Percentiles rank a stretch among this genome's conserved stretches.
These are phyloP conservation scores for Sporophila hypoxantha DNA, from an alignment of 2,113 vertebrate genomes.

Conservation along the genomic window DNA sequence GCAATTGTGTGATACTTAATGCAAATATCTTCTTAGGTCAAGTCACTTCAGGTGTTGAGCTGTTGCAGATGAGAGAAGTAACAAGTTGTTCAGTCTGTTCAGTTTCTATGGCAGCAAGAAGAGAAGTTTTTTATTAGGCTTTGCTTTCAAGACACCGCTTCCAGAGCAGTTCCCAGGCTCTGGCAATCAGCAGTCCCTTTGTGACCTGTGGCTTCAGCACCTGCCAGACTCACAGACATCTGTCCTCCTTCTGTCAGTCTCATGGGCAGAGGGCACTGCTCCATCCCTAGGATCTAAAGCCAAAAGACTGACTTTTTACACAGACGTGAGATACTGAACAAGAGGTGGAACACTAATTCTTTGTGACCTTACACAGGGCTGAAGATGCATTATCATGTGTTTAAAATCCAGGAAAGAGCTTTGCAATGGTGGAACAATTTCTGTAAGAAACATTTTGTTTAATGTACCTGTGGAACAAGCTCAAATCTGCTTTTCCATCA, in stretches of 20 bases:
- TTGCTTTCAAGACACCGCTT: background rate
- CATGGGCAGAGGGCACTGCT: background rate
- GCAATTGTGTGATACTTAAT: background rate
- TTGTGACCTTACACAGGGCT: background rate
- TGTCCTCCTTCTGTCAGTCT: background rate
- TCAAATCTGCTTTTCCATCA: background rate
- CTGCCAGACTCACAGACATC: background rate
- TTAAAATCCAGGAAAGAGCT: background rate
- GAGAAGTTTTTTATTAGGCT: background rate
- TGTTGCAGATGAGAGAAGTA: background rate
- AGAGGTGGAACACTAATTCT: background rate
- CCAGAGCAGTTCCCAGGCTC: background rate
- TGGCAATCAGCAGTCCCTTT: background rate
- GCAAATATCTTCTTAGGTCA: slow-evolving; percentile 13
- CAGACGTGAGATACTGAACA: background rate
- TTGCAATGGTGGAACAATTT: background rate
- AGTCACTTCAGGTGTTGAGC: background rate
- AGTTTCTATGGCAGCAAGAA: slow-evolving; percentile 44
- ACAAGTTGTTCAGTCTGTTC: background rate
- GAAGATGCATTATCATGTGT: background rate
- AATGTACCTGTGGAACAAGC: background rate
- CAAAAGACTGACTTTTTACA: background rate
- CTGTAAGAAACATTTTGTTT: background rate
- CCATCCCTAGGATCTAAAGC: background rate
- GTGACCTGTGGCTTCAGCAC: background rate